These are phyloP conservation scores for Geotrypetes seraphini DNA, from an alignment of 2,797 vertebrate genomes.

Conservation along the genomic window DNA sequence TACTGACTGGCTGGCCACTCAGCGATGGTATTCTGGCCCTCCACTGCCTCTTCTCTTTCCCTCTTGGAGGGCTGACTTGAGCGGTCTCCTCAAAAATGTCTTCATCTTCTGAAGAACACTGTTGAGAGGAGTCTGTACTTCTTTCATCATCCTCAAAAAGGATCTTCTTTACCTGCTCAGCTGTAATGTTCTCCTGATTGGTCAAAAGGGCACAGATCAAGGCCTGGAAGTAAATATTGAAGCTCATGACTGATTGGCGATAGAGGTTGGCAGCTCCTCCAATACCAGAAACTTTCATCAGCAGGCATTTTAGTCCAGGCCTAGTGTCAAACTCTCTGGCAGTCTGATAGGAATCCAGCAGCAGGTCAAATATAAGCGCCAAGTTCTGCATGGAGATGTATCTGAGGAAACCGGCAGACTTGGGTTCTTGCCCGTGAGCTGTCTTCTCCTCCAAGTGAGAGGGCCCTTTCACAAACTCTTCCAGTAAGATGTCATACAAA, in stretches of 20 bases:
- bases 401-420: slow-evolving; percentile 79
- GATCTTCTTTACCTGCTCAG: slow-evolving; percentile 86
- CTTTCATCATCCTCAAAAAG: slow-evolving; percentile 86
- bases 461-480: slow-evolving; percentile 85
- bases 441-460: slow-evolving; percentile 59
- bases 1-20: slow-evolving; percentile 74
- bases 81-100: slow-evolving; percentile 96
- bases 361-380: slow-evolving; percentile 89
- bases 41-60: slow-evolving; percentile 80
- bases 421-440: slow-evolving; percentile 60
- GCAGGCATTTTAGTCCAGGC: slow-evolving; percentile 87
- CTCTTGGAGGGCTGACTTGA: slow-evolving; percentile 86
- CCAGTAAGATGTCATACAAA: slow-evolving; percentile 84
- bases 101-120: slow-evolving; percentile 89
- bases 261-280: slow-evolving; percentile 88
- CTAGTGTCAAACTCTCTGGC: slow-evolving; percentile 91
- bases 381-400: slow-evolving; percentile 97
- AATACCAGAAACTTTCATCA: slow-evolving; percentile 94
- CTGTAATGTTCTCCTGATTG: slow-evolving; percentile 77
- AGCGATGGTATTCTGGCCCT: slow-evolving; percentile 68
- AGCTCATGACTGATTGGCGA: slow-evolving; percentile 94
- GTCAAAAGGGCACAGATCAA: slow-evolving; percentile 80
- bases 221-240: slow-evolving; percentile 92
- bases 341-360: slow-evolving; percentile 90
- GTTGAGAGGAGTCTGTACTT: slow-evolving; percentile 86